Evolutionary conservation across 2,113 vertebrate species (phyloP).

Genomic region (Etia nguti): DNA sequence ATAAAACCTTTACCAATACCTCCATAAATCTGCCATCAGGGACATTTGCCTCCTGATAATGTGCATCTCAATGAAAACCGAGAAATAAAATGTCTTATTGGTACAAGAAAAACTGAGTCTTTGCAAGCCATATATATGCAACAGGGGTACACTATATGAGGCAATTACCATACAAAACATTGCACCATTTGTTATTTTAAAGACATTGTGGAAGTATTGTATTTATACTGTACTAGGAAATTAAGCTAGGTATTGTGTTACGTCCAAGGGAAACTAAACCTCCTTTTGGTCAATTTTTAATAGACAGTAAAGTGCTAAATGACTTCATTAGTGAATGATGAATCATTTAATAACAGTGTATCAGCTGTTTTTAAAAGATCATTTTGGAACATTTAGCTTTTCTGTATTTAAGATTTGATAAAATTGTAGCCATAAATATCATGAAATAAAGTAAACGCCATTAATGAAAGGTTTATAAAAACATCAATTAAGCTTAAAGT

Average conservation of each 20-base stretch:
- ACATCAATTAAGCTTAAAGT: neutral
- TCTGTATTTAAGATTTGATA: neutral
- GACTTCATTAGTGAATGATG: neutral
- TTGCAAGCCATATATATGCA: neutral
- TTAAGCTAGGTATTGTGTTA: neutral
- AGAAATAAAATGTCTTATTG: neutral
- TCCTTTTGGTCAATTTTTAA: neutral
- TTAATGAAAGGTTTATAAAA: neutral
- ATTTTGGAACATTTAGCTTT: neutral
- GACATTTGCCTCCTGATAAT: conserved; percentile 22
- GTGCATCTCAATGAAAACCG: conserved; percentile 12
- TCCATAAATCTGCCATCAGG: conserved; percentile 44
- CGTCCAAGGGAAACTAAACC: neutral
- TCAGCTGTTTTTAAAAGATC: neutral
- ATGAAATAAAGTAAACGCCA: neutral
- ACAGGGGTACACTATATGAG: neutral
- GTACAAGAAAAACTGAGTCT: neutral
- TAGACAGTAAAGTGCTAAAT: neutral
- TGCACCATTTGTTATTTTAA: neutral
- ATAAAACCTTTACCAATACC: conserved; percentile 57
- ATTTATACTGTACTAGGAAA: neutral
- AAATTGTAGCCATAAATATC: accelerated
- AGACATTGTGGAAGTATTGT: neutral
- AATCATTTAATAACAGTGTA: neutral
- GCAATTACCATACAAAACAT: neutral